Base-by-base conservation (phyloP, 2,888 invertebrate genomes). In the Xestia xanthographa region DNA sequence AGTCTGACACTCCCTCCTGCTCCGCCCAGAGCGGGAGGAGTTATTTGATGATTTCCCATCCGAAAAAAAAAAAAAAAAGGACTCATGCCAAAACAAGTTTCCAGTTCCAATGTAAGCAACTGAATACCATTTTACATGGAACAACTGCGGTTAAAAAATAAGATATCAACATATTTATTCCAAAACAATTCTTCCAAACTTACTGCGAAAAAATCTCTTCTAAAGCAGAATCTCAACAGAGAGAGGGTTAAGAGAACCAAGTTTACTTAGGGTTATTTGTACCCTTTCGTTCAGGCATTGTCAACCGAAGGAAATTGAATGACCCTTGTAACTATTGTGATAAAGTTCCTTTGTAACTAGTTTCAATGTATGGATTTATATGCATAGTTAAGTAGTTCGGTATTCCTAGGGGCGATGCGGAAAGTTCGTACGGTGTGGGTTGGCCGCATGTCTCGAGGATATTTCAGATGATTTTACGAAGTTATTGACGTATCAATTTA, bases 271-370 rank as follows among this genome's bases (percentile, higher is more conserved):
- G 88, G 81, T 84, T 87, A 84, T 87, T 88, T 80, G 86, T 82
- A 78, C 79, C 87, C 86, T 86, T 87, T 82, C 81, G 79, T 75
- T 75, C 75, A 75, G 79, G 81, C 82, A 88, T 88, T 86, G 88
- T 85, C 90, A 88, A 86, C 83, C 80, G 67, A 73, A 87, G 89
- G 84, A 89, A 90, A 89, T 89, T 90, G 89, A 87, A 88, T 88
- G 88, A 86, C 87, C 86, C 88, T 86, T 84, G 84, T 88, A 86
- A 89, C 87, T 84, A 87, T 88, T 90, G 86, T 84, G 89, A 90
- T 86, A 87, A 88, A 88, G 79, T 89, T 86, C 81, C 82, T 85
- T 85, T 84, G 89, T 78, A 82, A 87, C 88, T 82, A 84, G 88
- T 86, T 77, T 58, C 65, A 80, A 81, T 83, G 70, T 88, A 87